These are phyloP conservation scores for Cantharis lateralis DNA, from an alignment of 2,888 invertebrate genomes.

Conservation along the genomic window DNA sequence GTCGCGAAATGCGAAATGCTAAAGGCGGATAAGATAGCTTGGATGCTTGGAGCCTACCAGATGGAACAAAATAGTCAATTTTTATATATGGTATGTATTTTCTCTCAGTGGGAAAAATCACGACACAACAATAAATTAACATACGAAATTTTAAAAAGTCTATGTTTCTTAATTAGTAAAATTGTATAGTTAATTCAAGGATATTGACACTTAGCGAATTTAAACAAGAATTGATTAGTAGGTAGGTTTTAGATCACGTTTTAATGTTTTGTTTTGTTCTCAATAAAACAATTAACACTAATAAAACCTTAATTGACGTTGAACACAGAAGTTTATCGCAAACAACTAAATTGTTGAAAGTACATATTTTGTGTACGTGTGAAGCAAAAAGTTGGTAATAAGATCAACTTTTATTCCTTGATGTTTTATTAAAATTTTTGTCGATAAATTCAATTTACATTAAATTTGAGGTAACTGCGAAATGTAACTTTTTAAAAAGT, in stretches of 20 bases:
- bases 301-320: conserved; percentile 33
- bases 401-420: conserved; percentile 14
- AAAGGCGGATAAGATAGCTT: too few relatives aligned
- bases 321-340: conserved; percentile 20
- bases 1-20: too few relatives aligned
- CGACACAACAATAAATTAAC: too few relatives aligned
- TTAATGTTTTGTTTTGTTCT: conserved; percentile 8
- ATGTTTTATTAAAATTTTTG: not conserved
- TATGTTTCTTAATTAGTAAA: not conserved
- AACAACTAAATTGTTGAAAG: conserved; percentile 14
- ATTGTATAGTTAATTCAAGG: not conserved
- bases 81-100: too few relatives aligned
- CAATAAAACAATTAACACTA: conserved; percentile 33
- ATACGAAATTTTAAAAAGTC: too few relatives aligned
- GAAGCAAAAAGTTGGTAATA: conserved; percentile 14
- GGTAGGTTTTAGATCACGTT: conserved; percentile 3
- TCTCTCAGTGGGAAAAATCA: too few relatives aligned
- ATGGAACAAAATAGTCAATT: too few relatives aligned
- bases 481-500: not conserved
- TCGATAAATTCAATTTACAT: not conserved
- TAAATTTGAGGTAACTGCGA: not conserved
- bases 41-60: too few relatives aligned
- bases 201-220: not conserved
- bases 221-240: not conserved
- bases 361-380: conserved; percentile 16